These are phyloP conservation scores for Goniozus legneri DNA, from an alignment of 1,140 invertebrate genomes.

Conservation along the genomic window DNA sequence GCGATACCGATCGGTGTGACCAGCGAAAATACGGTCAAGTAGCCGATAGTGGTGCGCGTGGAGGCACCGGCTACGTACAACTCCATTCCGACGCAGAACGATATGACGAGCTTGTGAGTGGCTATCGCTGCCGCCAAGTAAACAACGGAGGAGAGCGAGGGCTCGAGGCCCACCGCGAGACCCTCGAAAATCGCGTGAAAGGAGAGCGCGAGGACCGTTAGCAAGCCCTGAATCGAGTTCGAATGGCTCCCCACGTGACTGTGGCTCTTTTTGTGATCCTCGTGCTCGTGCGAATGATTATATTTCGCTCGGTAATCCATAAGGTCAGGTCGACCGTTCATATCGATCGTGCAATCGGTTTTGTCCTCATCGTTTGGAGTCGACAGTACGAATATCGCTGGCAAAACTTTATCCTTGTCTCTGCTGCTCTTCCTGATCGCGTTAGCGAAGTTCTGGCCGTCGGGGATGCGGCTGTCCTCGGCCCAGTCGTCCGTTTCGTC, in stretches of 20 bases:
- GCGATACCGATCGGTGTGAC: constrained; percentile 70
- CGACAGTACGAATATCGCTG: constrained; percentile 37
- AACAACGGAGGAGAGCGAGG: constrained; percentile 60
- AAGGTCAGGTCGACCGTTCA: neutral
- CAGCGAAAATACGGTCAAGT: constrained; percentile 61
- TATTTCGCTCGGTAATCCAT: neutral
- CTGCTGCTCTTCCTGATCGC: neutral
- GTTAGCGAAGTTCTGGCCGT: too few species aligned
- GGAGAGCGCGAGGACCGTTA: constrained; percentile 72
- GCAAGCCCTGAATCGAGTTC: constrained; percentile 60
- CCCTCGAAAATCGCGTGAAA: constrained; percentile 83
- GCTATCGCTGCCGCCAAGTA: constrained; percentile 70
- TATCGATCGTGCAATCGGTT: neutral
- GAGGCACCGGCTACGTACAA: constrained; percentile 65
- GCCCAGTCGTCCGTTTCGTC: constrained; percentile 9
- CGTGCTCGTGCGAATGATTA: neutral
- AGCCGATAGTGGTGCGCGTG: constrained; percentile 57
- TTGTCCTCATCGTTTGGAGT: too few species aligned
- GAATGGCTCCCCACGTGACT: constrained; percentile 28
- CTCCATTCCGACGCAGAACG: constrained; percentile 68
- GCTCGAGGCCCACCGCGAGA: constrained; percentile 74
- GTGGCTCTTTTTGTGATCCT: neutral
- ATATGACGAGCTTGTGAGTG: constrained; percentile 73
- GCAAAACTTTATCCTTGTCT: constrained; percentile 24
- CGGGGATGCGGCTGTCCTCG: neutral